These are phyloP conservation scores for Parnassius glacialis DNA, from an alignment of 2,888 invertebrate genomes.

Conservation along the genomic window DNA sequence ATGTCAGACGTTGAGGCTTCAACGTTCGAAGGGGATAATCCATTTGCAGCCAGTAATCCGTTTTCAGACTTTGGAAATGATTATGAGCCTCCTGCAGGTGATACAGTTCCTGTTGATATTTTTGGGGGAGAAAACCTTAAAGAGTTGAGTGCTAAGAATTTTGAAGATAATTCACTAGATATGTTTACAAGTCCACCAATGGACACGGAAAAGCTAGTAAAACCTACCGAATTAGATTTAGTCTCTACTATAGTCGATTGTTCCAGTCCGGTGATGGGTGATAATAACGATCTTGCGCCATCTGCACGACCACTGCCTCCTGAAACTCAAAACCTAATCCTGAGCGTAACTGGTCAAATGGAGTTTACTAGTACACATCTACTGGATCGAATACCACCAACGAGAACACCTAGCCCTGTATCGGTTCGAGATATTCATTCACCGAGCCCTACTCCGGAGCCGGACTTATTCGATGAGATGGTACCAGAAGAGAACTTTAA, in stretches of 20 bases:
- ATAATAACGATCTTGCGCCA: constrained; percentile 51
- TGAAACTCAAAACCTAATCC: constrained; percentile 91
- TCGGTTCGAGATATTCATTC: constrained; percentile 90
- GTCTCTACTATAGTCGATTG: constrained; percentile 52
- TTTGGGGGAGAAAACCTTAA: constrained; percentile 62
- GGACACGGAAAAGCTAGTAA: constrained; percentile 46
- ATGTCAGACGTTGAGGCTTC: constrained; percentile 68
- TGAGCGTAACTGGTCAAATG: constrained; percentile 93
- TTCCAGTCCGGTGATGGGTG: constrained; percentile 41
- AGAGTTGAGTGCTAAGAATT: constrained; percentile 58
- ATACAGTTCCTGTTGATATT: constrained; percentile 66
- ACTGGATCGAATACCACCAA: constrained; percentile 90
- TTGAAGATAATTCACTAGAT: constrained; percentile 45
- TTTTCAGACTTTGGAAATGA: constrained; percentile 81
- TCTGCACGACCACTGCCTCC: constrained; percentile 84
- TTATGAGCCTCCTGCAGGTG: constrained; percentile 61
- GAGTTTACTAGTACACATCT: constrained; percentile 93
- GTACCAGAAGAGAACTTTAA: constrained; percentile 54
- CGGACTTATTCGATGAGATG: constrained; percentile 52
- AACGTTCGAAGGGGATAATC: constrained; percentile 80
- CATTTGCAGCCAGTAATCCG: constrained; percentile 87
- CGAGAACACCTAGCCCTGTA: constrained; percentile 93
- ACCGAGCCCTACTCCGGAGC: constrained; percentile 90
- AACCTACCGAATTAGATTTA: constrained; percentile 67
- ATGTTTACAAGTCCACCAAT: constrained; percentile 44